A percentile compares a stretch with the other conserved stretches of the same genome.
Conservation (phyloP, 2,113 vertebrate species). For the Bos javanicus region DNA sequence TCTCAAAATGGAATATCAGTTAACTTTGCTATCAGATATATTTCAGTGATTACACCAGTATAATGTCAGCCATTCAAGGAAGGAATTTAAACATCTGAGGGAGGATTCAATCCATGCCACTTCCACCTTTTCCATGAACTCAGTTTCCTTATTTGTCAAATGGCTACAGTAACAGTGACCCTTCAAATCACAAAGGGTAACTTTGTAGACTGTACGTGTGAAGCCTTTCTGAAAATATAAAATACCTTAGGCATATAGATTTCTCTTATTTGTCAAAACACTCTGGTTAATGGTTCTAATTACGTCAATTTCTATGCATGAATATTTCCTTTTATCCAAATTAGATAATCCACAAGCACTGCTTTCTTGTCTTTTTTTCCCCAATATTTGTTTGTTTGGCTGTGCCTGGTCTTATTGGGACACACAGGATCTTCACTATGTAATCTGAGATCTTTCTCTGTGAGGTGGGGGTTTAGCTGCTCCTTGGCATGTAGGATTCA, state of each 20-base stretch:
- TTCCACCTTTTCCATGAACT: background rate
- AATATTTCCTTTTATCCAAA: background rate
- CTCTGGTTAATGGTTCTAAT: background rate
- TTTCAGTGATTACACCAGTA: background rate
- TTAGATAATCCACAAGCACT: background rate
- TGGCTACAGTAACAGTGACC: background rate
- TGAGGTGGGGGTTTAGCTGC: background rate
- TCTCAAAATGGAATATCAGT: background rate
- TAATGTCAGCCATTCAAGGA: background rate
- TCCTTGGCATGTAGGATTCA: background rate
- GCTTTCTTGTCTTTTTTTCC: background rate
- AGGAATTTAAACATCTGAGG: background rate
- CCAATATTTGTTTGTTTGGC: background rate
- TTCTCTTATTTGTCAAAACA: background rate
- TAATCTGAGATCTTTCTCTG: background rate
- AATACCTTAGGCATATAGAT: background rate
- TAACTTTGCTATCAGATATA: background rate
- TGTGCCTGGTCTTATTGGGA: background rate
- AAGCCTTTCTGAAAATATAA: background rate
- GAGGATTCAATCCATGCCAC: background rate
- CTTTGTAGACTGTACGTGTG: background rate
- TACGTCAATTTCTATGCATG: background rate
- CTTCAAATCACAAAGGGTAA: background rate
- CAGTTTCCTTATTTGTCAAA: background rate
- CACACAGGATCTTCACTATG: background rate